Evolutionary conservation across 2,797 vertebrate genomes (phyloP).

Genomic region (Centroberyx gerrardi): DNA sequence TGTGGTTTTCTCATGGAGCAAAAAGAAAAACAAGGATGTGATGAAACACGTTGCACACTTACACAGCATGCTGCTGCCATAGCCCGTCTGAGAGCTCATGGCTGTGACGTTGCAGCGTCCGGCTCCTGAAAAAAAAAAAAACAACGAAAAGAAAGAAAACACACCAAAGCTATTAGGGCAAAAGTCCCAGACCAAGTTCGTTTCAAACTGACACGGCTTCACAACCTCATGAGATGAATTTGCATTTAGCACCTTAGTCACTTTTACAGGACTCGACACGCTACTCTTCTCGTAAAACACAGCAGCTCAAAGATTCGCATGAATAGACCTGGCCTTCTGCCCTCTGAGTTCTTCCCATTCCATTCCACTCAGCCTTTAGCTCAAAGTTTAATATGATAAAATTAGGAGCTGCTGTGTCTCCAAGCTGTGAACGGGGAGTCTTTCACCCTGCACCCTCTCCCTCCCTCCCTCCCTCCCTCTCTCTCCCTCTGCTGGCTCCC

Average conservation of each 20-base stretch:
- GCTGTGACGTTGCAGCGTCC: constrained; percentile 22
- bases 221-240: neutral
- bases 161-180: neutral
- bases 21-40: neutral
- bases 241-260: neutral
- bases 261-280: neutral
- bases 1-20: neutral
- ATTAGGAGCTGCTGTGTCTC: neutral
- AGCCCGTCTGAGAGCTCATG: constrained; percentile 79
- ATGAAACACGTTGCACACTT: constrained; percentile 57
- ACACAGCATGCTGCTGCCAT: constrained; percentile 81
- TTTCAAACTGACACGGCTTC: neutral
- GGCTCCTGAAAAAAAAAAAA: constrained; percentile 54
- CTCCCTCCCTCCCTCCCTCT: constrained; percentile 3
- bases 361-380: neutral
- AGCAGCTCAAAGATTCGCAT: neutral
- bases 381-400: neutral
- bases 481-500: constrained; percentile 1
- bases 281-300: neutral
- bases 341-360: neutral
- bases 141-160: constrained; percentile 6
- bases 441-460: constrained; percentile 8
- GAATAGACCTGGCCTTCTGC: neutral
- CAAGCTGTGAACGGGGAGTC: neutral
- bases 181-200: too few species aligned